phyloP scores from a whole-genome alignment of 1,140 invertebrate genomes.

The Sitophilus oryzae region DNA sequence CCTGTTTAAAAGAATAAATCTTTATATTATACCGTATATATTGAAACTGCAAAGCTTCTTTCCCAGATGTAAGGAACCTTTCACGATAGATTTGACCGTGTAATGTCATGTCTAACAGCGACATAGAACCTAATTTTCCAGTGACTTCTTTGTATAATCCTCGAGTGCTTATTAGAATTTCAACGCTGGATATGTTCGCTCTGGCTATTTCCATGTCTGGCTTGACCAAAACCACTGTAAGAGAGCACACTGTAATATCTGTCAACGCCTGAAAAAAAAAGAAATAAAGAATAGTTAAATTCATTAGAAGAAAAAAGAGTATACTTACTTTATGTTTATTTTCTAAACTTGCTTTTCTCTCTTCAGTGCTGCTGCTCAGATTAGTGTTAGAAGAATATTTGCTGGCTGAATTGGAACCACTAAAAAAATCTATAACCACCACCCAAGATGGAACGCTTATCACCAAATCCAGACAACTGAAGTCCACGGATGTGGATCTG shows the following conservation, averaged over 20 bases:
- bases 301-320: neutral
- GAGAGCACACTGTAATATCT: slow-evolving; percentile 69
- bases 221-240: slow-evolving; percentile 72
- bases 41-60: slow-evolving; percentile 75
- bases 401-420: slow-evolving; percentile 45
- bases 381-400: slow-evolving; percentile 11
- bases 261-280: slow-evolving; percentile 47
- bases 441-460: slow-evolving; percentile 93
- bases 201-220: slow-evolving; percentile 69
- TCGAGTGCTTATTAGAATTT: slow-evolving; percentile 52
- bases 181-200: slow-evolving; percentile 66
- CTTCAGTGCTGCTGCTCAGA: slow-evolving; percentile 8
- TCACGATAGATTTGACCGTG: slow-evolving; percentile 70
- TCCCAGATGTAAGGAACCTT: slow-evolving; percentile 76
- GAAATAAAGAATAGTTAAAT: neutral
- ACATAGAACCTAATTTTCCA: slow-evolving; percentile 72
- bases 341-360: neutral
- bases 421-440: slow-evolving; percentile 87
- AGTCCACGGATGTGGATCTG: slow-evolving; percentile 64
- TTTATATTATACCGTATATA: slow-evolving; percentile 51
- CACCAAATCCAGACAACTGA: slow-evolving; percentile 84
- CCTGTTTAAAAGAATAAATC: neutral
- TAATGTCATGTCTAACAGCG: slow-evolving; percentile 73
- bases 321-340: slow-evolving; percentile 11
- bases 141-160: slow-evolving; percentile 41